Percentiles rank a stretch among this genome's conserved stretches.
phyloP scores from a whole-genome alignment of 2,113 vertebrate species.

The Petaurus breviceps region DNA sequence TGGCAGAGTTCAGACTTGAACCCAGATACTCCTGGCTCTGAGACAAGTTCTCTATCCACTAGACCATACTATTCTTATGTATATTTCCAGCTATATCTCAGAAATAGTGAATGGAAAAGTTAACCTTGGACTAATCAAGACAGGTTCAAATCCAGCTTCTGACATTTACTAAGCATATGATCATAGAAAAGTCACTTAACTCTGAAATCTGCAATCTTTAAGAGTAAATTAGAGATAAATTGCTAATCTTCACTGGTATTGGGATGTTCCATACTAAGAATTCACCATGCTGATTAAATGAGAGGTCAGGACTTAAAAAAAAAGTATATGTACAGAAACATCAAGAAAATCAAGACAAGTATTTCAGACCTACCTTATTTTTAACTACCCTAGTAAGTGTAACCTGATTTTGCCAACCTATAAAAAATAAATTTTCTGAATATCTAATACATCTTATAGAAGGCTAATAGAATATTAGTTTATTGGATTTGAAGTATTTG shows the following conservation, averaged over 20 bases:
- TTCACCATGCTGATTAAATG: not conserved
- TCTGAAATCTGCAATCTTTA: not conserved
- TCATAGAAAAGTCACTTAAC: no score
- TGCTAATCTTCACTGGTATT: not conserved
- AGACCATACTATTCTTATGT: no score
- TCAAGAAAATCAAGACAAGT: constrained; percentile 30
- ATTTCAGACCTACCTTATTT: not conserved
- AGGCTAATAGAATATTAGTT: not conserved
- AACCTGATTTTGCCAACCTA: no score
- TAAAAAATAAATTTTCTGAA: not conserved
- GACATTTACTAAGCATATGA: no score
- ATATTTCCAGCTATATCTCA: no score
- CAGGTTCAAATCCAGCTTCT: no score
- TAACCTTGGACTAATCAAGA: no score
- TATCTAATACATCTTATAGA: constrained; percentile 6
- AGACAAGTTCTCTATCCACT: no score
- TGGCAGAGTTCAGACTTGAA: no score
- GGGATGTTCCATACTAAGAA: not conserved
- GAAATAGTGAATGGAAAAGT: no score
- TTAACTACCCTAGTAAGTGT: not conserved
- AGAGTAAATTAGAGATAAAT: not conserved
- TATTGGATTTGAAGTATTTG: not conserved
- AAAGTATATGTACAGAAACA: not conserved
- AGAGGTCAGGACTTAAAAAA: not conserved
- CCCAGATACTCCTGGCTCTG: no score